Evolutionary conservation across 2,113 vertebrate species (phyloP).

Genomic region (Amblyopsis rosae): DNA sequence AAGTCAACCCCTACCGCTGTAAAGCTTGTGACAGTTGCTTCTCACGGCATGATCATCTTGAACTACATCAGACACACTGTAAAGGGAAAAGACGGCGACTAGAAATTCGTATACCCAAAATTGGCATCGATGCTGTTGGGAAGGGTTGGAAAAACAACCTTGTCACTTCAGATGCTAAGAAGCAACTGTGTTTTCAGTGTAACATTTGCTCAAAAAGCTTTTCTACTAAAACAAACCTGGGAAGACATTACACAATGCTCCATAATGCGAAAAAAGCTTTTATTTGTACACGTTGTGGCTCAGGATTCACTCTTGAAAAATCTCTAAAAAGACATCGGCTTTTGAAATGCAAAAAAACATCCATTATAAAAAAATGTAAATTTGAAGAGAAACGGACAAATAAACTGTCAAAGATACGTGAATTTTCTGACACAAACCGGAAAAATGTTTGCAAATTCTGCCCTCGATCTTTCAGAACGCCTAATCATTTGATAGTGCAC

Average conservation of each 20-base stretch:
- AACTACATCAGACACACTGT: slow-evolving; percentile 70
- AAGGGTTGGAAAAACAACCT: slow-evolving; percentile 59
- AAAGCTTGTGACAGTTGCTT: slow-evolving; percentile 76
- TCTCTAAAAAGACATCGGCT: slow-evolving; percentile 57
- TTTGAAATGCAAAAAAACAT: slow-evolving; percentile 41
- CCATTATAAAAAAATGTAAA: not conserved
- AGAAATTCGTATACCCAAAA: slow-evolving; percentile 72
- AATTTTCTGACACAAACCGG: slow-evolving; percentile 53
- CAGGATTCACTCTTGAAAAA: slow-evolving; percentile 53
- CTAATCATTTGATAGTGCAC: slow-evolving; percentile 58
- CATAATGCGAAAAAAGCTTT: slow-evolving; percentile 62
- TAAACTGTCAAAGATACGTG: not conserved
- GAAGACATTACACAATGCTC: slow-evolving; percentile 65
- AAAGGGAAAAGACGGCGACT: slow-evolving; percentile 59
- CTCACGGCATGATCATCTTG: slow-evolving; percentile 76
- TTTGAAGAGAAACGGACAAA: slow-evolving; percentile 5
- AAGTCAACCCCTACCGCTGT: slow-evolving; percentile 80
- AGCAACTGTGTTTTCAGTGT: slow-evolving; percentile 55
- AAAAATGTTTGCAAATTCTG: slow-evolving; percentile 70
- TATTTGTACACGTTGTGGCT: slow-evolving; percentile 63
- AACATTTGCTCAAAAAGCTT: slow-evolving; percentile 64
- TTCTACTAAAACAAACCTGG: slow-evolving; percentile 52
- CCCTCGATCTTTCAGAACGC: slow-evolving; percentile 62
- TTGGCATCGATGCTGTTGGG: slow-evolving; percentile 65
- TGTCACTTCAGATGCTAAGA: slow-evolving; percentile 7